A percentile compares a stretch with the other conserved stretches of the same genome.
These are phyloP conservation scores for Casuarius casuarius DNA, from an alignment of 2,113 vertebrate species.

Conservation along the genomic window DNA sequence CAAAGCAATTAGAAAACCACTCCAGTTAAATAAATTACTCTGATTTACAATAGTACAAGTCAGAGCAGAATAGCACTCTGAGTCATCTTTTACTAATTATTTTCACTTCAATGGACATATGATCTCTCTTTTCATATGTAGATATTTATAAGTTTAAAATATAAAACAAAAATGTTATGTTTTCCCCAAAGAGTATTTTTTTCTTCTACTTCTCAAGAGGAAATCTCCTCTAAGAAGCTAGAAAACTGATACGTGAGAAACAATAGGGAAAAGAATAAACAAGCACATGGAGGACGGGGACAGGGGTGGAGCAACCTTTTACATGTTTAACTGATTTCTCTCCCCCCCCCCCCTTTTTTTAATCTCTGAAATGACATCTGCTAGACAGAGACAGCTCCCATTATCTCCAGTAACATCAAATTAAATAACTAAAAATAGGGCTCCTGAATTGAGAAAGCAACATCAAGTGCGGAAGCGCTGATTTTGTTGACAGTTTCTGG, in stretches of 20 bases:
- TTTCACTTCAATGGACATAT: not conserved
- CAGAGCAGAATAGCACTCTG: not conserved
- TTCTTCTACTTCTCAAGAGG: not conserved
- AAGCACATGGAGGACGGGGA: not conserved
- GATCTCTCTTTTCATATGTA: not conserved
- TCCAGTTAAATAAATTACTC: not conserved
- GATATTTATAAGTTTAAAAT: not conserved
- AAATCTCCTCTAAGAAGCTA: not conserved
- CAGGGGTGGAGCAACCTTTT: not conserved
- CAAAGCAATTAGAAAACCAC: not conserved
- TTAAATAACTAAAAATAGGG: conserved; percentile 29
- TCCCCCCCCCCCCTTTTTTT: not conserved
- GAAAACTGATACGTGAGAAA: conserved; percentile 17
- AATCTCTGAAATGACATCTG: not conserved
- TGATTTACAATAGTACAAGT: not conserved
- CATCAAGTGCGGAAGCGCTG: not conserved
- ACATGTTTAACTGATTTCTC: not conserved
- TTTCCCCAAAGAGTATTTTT: not conserved
- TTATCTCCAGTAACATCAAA: not conserved
- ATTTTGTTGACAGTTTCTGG: not conserved
- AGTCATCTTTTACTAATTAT: not conserved
- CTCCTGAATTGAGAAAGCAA: not conserved
- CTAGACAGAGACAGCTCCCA: not conserved
- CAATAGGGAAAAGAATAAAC: not conserved
- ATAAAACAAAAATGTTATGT: not conserved